phyloP scores from a whole-genome alignment of 1,140 invertebrate species.

The Philotrypesis tridentata region DNA sequence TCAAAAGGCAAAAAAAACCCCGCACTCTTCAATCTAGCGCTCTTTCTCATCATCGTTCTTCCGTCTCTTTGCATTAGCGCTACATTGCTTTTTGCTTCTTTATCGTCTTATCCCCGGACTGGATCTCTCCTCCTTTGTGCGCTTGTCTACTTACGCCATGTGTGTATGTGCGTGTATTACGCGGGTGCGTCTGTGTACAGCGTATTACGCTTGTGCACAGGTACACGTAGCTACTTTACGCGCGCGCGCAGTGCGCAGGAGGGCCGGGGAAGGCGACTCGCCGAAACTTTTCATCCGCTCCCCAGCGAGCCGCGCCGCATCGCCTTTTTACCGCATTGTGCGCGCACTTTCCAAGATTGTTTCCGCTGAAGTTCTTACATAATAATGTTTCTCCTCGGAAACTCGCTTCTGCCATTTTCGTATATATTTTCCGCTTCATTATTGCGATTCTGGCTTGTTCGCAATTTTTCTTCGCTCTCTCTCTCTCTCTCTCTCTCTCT shows the following conservation, averaged over 20 bases:
- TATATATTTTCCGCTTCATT: background rate
- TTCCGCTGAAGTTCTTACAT: background rate
- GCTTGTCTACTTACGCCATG: background rate
- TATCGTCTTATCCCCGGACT: background rate
- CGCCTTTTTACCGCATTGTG: slow-evolving; percentile 1
- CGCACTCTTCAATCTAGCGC: background rate
- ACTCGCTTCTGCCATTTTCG: background rate
- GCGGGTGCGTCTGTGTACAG: too few species aligned
- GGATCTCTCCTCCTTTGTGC: background rate
- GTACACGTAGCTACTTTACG: background rate
- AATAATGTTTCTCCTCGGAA: slow-evolving; percentile 4
- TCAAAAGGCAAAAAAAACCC: background rate
- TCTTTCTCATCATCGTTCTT: background rate
- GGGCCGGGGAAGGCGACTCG: too few species aligned
- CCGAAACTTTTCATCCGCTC: slow-evolving; percentile 4
- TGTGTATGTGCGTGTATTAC: background rate
- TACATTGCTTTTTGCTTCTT: background rate
- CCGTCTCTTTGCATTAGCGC: background rate
- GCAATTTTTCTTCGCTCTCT: background rate
- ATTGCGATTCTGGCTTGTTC: background rate
- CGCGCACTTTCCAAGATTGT: background rate
- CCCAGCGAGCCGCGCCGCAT: background rate
- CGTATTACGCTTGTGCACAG: too few species aligned
- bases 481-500: background rate
- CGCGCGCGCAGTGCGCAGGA: background rate